Evolutionary conservation across 2,888 invertebrate species (phyloP).

Genomic region (Clivina fossor): DNA sequence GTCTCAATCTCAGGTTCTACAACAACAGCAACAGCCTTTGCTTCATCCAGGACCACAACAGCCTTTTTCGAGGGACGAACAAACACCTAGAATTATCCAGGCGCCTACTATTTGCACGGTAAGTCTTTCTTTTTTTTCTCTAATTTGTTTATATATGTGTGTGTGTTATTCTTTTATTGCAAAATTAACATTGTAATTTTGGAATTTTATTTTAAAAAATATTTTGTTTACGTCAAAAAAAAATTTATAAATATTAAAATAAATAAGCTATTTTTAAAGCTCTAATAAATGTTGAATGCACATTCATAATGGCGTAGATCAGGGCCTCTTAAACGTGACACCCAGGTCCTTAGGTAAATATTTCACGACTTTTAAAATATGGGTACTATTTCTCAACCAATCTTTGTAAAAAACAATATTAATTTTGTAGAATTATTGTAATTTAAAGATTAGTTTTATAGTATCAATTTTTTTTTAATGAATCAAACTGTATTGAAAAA

Average conservation of each 20-base stretch:
- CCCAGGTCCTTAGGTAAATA: too few species aligned
- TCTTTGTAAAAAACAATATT: too few species aligned
- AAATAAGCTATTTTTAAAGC: too few species aligned
- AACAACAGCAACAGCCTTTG: constrained; percentile 37
- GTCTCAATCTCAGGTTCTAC: constrained; percentile 31
- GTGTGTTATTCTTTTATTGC: neutral
- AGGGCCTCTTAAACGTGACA: too few species aligned
- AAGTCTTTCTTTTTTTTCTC: constrained; percentile 41
- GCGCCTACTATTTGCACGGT: constrained; percentile 54
- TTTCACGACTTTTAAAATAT: too few species aligned
- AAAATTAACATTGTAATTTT: neutral
- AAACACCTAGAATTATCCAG: constrained; percentile 46
- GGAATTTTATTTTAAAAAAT: neutral
- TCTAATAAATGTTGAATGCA: neutral
- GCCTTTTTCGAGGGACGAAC: constrained; percentile 41
- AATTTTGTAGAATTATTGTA: too few species aligned
- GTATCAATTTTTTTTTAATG: too few species aligned
- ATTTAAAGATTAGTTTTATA: too few species aligned
- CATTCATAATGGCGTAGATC: neutral
- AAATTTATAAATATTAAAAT: neutral
- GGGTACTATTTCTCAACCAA: too few species aligned
- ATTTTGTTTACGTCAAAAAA: neutral
- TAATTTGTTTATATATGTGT: neutral
- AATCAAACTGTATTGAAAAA: too few species aligned
- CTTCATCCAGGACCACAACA: too few species aligned